Base-by-base conservation (phyloP, 2,888 invertebrate genomes). In the Malachius bipustulatus region DNA sequence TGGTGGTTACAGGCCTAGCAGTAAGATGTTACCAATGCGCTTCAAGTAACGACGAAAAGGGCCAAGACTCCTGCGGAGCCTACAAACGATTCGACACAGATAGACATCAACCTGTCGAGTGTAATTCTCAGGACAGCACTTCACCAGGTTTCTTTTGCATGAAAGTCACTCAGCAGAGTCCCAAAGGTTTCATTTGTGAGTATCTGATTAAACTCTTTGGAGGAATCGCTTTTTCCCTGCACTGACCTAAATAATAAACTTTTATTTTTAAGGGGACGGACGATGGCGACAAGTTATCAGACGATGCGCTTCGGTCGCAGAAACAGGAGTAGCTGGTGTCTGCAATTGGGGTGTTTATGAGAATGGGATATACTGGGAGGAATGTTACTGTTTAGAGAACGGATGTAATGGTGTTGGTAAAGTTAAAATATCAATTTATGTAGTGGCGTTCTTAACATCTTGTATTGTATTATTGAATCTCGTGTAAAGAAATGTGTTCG, bases 101-200 rank as follows among this genome's bases (percentile, higher is more conserved):
- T 9, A 75, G 80, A 44, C 85, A 94, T 58, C 84, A 91, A 46
- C 77, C 93, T 6, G 80, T 93, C 2, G 93, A 96, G 54, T 96
- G 96, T 59, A 87, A 81, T 55, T 89, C 84, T 55, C 91, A 91
- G 55, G 93, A 94, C 60, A 89, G 91, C 26, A 75, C 85, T 46
- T 85, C 87, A 66, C 93, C 93, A 13, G 96, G 94, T 4, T 88
- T 91, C 2, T 94, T 96, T 62, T 96, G 96, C 60, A 87, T 93
- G 72, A 96, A 96, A 67, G 72, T 87, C 14, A 83, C 88, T 2
- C 88, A 90, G 52, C 94, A 96, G 59, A 84, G 94, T 38, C 93
- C 93, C 0, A 78, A 82, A 58, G 90, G 90, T 43, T 91, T 90
- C 57, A 84, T 91, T 54, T 96, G 94, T 93, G 69, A 78, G 88